Conservation (phyloP, 1,140 invertebrate genomes). For the Trachymyrmex septentrionalis region DNA sequence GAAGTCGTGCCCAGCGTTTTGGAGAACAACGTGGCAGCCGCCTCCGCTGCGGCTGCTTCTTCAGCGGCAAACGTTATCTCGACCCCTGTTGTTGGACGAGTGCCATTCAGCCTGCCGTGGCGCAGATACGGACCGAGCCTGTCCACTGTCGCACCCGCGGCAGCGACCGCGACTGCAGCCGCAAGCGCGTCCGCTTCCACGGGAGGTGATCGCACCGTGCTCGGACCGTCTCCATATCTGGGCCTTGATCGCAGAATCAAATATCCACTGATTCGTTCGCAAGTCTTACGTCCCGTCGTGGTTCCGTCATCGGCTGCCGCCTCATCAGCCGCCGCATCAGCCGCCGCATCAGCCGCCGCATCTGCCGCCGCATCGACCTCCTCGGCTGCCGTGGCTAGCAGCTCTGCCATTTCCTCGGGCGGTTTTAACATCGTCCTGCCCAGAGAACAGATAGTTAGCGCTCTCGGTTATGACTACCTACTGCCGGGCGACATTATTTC, state of each 20-base stretch:
- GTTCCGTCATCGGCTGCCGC: neutral
- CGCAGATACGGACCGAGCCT: neutral
- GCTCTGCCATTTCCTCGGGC: neutral
- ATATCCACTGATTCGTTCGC: neutral
- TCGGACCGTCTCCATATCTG: neutral
- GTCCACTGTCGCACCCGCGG: neutral
- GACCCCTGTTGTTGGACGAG: neutral
- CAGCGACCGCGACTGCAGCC: neutral
- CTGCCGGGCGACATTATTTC: slow-evolving; percentile 65
- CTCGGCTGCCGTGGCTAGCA: neutral
- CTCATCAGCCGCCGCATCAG: neutral
- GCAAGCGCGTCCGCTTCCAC: slow-evolving; percentile 41
- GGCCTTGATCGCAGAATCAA: neutral
- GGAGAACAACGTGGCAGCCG: neutral
- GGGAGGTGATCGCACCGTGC: neutral
- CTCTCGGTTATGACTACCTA: slow-evolving; percentile 47
- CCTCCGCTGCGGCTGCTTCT: neutral
- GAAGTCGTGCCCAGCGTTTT: neutral
- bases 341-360: neutral
- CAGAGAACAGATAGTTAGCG: slow-evolving; percentile 46
- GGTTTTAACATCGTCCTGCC: slow-evolving; percentile 43
- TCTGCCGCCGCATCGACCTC: neutral
- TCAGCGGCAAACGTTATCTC: neutral
- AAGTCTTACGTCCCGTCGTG: neutral
- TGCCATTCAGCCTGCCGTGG: neutral